A percentile compares a stretch with the other conserved stretches of the same genome.
Conservation (phyloP, 2,888 invertebrate genomes). For the Mesodorylaimus sp. region DNA sequence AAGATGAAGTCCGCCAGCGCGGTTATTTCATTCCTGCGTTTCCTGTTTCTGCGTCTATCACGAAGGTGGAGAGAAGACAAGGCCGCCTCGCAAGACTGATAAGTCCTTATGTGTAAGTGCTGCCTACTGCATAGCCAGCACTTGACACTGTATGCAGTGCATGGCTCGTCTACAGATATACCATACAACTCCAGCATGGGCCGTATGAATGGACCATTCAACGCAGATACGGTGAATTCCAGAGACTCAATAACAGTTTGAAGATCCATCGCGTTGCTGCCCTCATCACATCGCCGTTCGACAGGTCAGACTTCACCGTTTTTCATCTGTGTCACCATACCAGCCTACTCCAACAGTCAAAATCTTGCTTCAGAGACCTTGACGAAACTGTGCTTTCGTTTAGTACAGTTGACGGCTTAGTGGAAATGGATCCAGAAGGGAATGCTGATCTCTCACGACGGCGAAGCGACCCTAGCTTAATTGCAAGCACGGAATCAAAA, state of each 20-base stretch:
- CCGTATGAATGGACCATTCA: slow-evolving; percentile 70
- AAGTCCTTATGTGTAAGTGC: slow-evolving; percentile 8
- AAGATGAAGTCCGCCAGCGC: slow-evolving; percentile 15
- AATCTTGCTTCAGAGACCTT: too few relatives aligned
- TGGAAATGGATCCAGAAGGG: too few relatives aligned
- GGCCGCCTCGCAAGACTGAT: neutral
- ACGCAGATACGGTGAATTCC: slow-evolving; percentile 77
- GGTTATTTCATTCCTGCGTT: slow-evolving; percentile 10
- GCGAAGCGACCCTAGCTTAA: too few relatives aligned
- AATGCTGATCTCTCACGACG: too few relatives aligned
- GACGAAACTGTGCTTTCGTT: too few relatives aligned
- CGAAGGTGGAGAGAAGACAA: neutral
- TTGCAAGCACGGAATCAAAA: too few relatives aligned
- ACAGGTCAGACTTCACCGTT: too few relatives aligned
- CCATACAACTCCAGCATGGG: slow-evolving; percentile 69
- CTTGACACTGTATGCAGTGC: too few relatives aligned
- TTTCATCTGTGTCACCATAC: too few relatives aligned
- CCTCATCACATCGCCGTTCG: slow-evolving; percentile 24
- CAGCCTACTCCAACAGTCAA: too few relatives aligned
- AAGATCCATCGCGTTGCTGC: slow-evolving; percentile 40
- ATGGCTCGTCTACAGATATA: slow-evolving; percentile 44
- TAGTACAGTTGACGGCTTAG: too few relatives aligned
- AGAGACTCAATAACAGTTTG: slow-evolving; percentile 67
- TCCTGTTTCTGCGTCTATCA: slow-evolving; percentile 6
- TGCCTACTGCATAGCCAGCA: neutral